These are phyloP conservation scores for Hirundo rustica DNA, from an alignment of 2,797 vertebrate genomes.

Conservation along the genomic window DNA sequence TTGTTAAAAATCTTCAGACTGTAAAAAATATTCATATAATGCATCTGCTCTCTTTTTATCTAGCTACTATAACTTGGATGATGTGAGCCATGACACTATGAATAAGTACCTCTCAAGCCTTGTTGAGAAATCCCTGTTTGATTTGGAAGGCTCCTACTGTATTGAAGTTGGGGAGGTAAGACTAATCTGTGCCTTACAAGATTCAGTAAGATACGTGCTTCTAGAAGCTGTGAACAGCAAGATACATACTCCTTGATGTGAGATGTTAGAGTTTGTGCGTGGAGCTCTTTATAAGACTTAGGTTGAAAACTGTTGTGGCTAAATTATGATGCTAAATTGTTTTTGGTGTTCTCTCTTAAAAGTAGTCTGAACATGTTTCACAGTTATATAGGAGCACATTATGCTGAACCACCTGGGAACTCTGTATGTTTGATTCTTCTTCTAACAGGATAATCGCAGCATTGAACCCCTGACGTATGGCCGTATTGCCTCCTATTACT, in stretches of 20 bases:
- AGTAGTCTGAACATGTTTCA: background rate
- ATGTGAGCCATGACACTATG: conserved; percentile 88
- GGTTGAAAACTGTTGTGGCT: background rate
- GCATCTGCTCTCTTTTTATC: conserved; percentile 53
- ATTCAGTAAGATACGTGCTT: background rate
- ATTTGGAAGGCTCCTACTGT: conserved; percentile 92
- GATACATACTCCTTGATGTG: background rate
- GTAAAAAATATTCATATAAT: background rate
- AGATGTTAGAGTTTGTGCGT: background rate
- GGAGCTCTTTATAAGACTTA: background rate
- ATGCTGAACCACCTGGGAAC: background rate
- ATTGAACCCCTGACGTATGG: conserved; percentile 88
- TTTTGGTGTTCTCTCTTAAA: background rate
- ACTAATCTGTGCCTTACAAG: background rate
- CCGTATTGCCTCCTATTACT: conserved; percentile 94
- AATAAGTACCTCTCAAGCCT: conserved; percentile 92
- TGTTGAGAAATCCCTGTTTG: conserved; percentile 88
- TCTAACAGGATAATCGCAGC: conserved; percentile 83
- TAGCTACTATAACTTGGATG: conserved; percentile 94
- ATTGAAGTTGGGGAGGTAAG: conserved; percentile 91
- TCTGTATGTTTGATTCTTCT: conserved; percentile 2
- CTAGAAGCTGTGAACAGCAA: background rate
- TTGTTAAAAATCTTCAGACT: conserved; percentile 12
- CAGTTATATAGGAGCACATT: background rate
- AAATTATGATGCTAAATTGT: background rate